Conservation (phyloP, 2,797 vertebrate genomes). For the Vireo griseus region DNA sequence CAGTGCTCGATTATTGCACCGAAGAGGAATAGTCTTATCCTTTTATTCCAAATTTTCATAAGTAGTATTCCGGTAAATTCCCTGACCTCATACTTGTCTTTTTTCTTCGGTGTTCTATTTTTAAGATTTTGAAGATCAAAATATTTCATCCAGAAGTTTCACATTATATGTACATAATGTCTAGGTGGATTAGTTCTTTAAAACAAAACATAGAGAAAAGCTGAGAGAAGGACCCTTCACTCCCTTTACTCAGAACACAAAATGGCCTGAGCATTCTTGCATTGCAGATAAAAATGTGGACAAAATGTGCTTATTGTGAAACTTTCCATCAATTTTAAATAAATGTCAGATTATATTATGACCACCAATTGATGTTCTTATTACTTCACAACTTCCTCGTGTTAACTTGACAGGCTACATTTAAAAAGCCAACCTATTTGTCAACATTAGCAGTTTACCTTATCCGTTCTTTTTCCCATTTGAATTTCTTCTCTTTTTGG, state of each 20-base stretch:
- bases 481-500: conserved; percentile 17
- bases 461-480: background rate
- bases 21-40: background rate
- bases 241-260: background rate
- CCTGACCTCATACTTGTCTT: background rate
- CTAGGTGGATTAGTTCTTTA: background rate
- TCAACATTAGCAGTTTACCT: background rate
- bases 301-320: background rate
- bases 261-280: background rate
- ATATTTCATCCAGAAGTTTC: background rate
- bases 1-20: rapidly evolving
- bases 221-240: background rate
- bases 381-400: conserved; percentile 12
- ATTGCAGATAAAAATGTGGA: background rate
- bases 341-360: background rate
- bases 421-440: background rate
- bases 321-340: conserved; percentile 12
- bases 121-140: background rate
- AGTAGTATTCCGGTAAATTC: background rate
- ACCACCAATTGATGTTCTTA: background rate
- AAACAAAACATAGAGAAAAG: background rate
- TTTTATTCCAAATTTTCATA: background rate
- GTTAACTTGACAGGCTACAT: background rate
- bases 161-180: background rate
- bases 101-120: background rate